Evolutionary conservation across 2,888 invertebrate genomes (phyloP).

Genomic region (Plagiodera versicolora): DNA sequence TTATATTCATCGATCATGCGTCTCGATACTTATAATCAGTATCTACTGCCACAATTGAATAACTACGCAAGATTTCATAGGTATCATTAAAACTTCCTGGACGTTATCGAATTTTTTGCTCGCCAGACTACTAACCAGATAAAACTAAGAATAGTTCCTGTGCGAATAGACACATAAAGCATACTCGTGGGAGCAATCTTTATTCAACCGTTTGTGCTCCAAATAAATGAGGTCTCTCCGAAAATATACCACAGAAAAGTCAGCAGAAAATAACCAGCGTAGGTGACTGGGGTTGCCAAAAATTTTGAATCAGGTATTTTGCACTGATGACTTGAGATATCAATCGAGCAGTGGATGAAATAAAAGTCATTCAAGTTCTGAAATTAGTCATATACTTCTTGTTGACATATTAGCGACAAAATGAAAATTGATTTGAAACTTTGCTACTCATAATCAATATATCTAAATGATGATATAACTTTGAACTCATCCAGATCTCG

Average conservation of each 20-base stretch:
- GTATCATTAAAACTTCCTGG: too few relatives aligned
- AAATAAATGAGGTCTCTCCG: conserved; percentile 22
- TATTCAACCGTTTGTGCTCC: conserved; percentile 25
- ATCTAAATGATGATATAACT: too few relatives aligned
- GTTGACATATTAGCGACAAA: too few relatives aligned
- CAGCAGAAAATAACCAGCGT: conserved; percentile 23
- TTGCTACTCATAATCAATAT: too few relatives aligned
- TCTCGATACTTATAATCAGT: too few relatives aligned
- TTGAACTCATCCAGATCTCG: too few relatives aligned
- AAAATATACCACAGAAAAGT: conserved; percentile 22
- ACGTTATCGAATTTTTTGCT: conserved; percentile 17
- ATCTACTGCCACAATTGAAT: too few relatives aligned
- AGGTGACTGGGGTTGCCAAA: conserved; percentile 5
- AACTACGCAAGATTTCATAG: too few relatives aligned
- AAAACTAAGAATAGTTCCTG: conserved; percentile 28
- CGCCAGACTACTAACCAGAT: conserved; percentile 18
- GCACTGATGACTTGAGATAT: background rate
- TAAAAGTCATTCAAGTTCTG: too few relatives aligned
- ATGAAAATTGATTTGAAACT: too few relatives aligned
- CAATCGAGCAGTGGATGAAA: background rate
- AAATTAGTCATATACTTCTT: too few relatives aligned
- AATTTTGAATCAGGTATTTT: background rate
- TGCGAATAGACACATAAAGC: conserved; percentile 29
- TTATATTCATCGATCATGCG: too few relatives aligned
- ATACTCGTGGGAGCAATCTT: conserved; percentile 28